These are phyloP conservation scores for Phaedon cochleariae DNA, from an alignment of 2,888 invertebrate species.

Conservation along the genomic window DNA sequence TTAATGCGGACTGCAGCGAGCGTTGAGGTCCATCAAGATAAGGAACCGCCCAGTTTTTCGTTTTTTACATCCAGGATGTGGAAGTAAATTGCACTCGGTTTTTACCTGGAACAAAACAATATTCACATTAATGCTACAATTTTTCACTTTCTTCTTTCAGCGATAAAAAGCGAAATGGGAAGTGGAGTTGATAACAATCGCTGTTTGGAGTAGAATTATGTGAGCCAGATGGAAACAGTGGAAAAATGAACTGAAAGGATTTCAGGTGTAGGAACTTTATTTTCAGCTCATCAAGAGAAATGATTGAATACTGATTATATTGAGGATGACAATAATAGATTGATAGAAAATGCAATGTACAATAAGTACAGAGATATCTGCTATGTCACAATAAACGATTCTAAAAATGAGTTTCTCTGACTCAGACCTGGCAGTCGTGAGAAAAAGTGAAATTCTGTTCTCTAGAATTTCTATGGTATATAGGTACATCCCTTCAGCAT, in stretches of 20 bases:
- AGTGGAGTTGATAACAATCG: slow-evolving; percentile 6
- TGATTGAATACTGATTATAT: no score
- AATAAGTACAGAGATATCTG: no score
- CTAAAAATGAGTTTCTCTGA: no score
- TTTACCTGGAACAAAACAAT: slow-evolving; percentile 37
- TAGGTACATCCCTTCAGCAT: no score
- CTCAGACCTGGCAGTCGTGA: no score
- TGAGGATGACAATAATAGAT: no score
- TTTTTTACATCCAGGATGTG: slow-evolving; percentile 7
- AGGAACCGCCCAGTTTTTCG: slow-evolving; percentile 21
- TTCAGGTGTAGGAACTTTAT: neutral
- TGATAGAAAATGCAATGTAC: no score
- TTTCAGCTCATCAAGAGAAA: neutral
- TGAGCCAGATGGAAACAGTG: neutral
- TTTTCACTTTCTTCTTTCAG: slow-evolving; percentile 14
- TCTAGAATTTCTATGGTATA: no score
- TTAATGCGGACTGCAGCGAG: slow-evolving; percentile 23
- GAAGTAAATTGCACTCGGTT: slow-evolving; percentile 10
- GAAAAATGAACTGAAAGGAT: neutral
- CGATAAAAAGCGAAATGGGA: slow-evolving; percentile 1
- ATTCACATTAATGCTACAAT: slow-evolving; percentile 22
- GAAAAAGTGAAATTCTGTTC: no score
- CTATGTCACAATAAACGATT: no score
- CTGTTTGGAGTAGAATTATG: slow-evolving; percentile 13
- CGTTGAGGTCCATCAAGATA: slow-evolving; percentile 33